A percentile compares a stretch with the other conserved stretches of the same genome.
These are phyloP conservation scores for Cephus runcator DNA, from an alignment of 2,888 invertebrate species.

Conservation along the genomic window DNA sequence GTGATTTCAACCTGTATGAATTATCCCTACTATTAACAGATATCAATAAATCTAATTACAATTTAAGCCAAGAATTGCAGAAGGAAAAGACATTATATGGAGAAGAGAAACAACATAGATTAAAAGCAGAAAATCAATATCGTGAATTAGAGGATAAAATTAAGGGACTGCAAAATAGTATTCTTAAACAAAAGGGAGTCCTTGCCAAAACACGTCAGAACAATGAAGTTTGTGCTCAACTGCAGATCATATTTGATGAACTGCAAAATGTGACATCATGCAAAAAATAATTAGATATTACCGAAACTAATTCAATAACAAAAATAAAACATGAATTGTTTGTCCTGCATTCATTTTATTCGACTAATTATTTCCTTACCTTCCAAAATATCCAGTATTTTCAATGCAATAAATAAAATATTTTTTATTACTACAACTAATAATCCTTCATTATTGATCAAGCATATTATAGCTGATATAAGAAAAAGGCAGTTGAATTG, in stretches of 20 bases:
- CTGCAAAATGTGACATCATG: constrained; percentile 8
- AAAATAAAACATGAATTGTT: background rate
- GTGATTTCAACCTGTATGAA: constrained; percentile 4
- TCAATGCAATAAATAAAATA: background rate
- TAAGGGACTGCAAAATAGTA: constrained; percentile 29
- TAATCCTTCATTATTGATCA: background rate
- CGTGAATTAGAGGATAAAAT: constrained; percentile 27
- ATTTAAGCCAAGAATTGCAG: constrained; percentile 27
- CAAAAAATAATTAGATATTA: background rate
- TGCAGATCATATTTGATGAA: constrained; percentile 30
- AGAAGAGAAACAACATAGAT: constrained; percentile 27
- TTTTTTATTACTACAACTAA: background rate
- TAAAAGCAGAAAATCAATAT: constrained; percentile 32
- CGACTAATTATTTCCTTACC: background rate
- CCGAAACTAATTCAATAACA: background rate
- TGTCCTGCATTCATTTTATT: background rate
- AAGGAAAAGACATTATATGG: constrained; percentile 24
- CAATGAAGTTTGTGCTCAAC: constrained; percentile 26
- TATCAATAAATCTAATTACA: constrained; percentile 28
- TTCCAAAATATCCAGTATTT: background rate
- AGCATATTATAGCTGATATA: background rate
- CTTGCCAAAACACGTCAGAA: constrained; percentile 21
- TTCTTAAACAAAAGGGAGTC: constrained; percentile 21
- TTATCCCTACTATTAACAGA: constrained; percentile 22
- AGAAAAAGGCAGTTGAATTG: background rate